Evolutionary conservation across 1,140 invertebrate genomes (phyloP).

Genomic region (Polypedilum vanderplanki): DNA sequence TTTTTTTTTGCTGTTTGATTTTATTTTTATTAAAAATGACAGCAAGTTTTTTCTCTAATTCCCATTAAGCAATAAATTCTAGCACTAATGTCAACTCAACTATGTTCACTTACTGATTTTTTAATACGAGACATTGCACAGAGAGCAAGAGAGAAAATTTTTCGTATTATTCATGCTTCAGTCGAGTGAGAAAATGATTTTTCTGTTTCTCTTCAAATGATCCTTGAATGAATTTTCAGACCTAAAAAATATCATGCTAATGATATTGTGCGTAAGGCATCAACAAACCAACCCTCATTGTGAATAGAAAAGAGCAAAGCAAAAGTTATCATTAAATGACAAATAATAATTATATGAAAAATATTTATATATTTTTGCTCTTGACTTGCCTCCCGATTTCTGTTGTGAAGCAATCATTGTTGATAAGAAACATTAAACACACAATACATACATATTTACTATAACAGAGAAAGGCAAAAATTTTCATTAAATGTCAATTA

Average conservation of each 20-base stretch:
- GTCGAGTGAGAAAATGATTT: conserved; percentile 1
- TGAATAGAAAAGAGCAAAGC: neutral
- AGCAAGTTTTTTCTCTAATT: neutral
- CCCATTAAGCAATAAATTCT: neutral
- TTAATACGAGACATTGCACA: neutral
- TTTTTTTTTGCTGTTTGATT: too few relatives aligned
- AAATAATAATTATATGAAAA: neutral
- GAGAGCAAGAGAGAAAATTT: neutral
- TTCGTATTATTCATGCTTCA: neutral
- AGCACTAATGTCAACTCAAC: conserved; percentile 8
- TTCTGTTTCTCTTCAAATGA: neutral
- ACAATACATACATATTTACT: too few relatives aligned
- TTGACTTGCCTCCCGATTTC: neutral
- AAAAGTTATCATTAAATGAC: neutral
- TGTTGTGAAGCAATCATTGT: conserved; percentile 17
- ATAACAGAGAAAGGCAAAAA: neutral
- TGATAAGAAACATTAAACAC: conserved; percentile 26
- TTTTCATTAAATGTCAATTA: conserved; percentile 28
- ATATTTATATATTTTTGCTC: neutral
- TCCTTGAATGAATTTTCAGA: conserved; percentile 5
- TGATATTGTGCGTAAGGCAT: neutral
- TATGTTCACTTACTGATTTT: conserved; percentile 1
- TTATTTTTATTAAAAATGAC: too few relatives aligned
- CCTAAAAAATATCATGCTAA: neutral
- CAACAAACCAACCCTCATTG: neutral